Percentiles rank a stretch among this genome's conserved stretches.
Evolutionary conservation across 2,113 vertebrate species (phyloP).

Genomic region (Ranitomeya imitator): DNA sequence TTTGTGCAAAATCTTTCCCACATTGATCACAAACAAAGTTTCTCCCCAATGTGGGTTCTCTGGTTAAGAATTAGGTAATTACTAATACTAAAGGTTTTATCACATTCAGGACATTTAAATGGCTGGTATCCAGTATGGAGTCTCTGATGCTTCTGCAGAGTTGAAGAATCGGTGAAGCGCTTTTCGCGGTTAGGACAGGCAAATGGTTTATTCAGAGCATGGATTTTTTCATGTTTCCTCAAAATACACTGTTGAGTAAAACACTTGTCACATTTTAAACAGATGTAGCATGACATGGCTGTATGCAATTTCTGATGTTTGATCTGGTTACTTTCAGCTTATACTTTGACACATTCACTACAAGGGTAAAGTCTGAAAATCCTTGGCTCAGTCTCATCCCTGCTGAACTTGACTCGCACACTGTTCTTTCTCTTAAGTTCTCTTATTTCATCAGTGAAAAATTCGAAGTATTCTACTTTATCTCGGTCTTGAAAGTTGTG

Average conservation of each 20-base stretch:
- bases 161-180: conserved; percentile 17
- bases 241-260: conserved; percentile 31
- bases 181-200: conserved; percentile 29
- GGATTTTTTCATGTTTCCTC: conserved; percentile 36
- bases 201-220: neutral
- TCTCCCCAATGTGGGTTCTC: conserved; percentile 50
- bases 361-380: neutral
- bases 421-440: conserved; percentile 20
- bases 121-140: conserved; percentile 37
- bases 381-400: neutral
- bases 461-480: conserved; percentile 13
- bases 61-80: conserved; percentile 47
- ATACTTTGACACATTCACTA: conserved; percentile 46
- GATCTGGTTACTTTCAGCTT: neutral
- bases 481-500: conserved; percentile 25
- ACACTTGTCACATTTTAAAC: conserved; percentile 38
- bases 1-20: conserved; percentile 39
- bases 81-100: conserved; percentile 46
- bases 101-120: conserved; percentile 43
- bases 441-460: conserved; percentile 24
- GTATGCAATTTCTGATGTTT: conserved; percentile 36
- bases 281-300: conserved; percentile 17
- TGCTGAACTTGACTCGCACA: neutral
- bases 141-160: conserved; percentile 50
- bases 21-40: conserved; percentile 33